Evolutionary conservation across 2,113 vertebrate genomes (phyloP).

Genomic region (Dolichallabes microphthalmus): DNA sequence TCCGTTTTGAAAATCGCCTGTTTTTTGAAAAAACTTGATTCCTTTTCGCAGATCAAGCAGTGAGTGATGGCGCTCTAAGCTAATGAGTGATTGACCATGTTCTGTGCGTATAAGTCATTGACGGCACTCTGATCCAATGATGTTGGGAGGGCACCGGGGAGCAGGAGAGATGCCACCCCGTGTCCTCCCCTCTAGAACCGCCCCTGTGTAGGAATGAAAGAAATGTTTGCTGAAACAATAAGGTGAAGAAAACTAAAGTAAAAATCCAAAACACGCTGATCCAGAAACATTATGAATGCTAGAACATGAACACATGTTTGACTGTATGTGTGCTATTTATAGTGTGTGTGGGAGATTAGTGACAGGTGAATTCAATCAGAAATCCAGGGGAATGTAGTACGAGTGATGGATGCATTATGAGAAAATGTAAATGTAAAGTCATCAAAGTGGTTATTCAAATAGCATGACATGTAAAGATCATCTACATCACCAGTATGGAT

Average conservation of each 20-base stretch:
- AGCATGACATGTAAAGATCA: not conserved
- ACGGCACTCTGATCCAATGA: too few relatives aligned
- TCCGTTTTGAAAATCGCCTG: too few relatives aligned
- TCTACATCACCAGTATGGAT: not conserved
- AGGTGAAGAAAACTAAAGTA: not conserved
- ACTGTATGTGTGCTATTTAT: not conserved
- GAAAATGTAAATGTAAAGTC: not conserved
- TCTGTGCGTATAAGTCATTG: too few relatives aligned
- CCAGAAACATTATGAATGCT: not conserved
- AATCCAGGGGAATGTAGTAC: not conserved
- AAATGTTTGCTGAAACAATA: not conserved
- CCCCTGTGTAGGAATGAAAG: too few relatives aligned
- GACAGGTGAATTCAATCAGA: not conserved
- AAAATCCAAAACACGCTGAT: not conserved
- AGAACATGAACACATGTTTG: too few relatives aligned
- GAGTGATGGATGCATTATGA: not conserved
- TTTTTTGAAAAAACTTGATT: too few relatives aligned
- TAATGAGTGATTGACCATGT: too few relatives aligned
- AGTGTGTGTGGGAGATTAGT: not conserved
- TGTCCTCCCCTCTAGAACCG: too few relatives aligned
- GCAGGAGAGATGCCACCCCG: too few relatives aligned
- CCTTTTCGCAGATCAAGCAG: too few relatives aligned
- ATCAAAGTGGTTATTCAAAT: not conserved
- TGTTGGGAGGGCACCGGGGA: too few relatives aligned
- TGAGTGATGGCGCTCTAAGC: too few relatives aligned